phyloP scores from a whole-genome alignment of 2,797 vertebrate species.

The Hirundo rustica region DNA sequence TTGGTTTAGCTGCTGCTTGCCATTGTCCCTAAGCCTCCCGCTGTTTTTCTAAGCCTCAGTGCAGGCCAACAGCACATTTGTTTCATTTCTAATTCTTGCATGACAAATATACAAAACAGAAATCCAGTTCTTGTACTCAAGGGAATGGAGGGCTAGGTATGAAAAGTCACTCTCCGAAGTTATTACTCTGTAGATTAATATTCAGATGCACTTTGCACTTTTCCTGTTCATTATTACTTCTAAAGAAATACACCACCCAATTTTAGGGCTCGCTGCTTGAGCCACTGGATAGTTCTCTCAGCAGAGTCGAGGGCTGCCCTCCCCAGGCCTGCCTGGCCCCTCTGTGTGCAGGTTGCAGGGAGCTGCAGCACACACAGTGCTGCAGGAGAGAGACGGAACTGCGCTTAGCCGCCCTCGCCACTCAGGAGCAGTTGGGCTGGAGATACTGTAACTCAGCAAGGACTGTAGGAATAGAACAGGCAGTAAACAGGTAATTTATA shows the following conservation, averaged over 20 bases:
- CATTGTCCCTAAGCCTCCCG: conserved; percentile 24
- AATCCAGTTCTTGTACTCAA: background rate
- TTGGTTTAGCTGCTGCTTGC: background rate
- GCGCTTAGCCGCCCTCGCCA: background rate
- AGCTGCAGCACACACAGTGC: fast-evolving
- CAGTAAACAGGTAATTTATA: background rate
- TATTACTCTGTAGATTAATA: background rate
- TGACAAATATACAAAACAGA: background rate
- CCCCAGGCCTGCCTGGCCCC: fast-evolving
- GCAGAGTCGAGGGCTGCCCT: background rate
- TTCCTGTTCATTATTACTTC: background rate
- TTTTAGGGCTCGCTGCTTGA: background rate
- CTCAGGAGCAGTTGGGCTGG: background rate
- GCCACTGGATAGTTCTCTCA: background rate
- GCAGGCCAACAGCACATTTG: conserved; percentile 16
- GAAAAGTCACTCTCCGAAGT: background rate
- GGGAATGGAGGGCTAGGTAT: background rate
- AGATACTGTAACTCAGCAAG: background rate
- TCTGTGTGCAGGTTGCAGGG: fast-evolving
- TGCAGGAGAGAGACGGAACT: background rate
- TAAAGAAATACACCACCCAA: background rate
- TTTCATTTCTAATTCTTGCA: conserved; percentile 13
- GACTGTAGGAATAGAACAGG: background rate
- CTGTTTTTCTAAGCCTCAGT: background rate
- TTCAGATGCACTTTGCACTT: background rate